Conservation (phyloP, 1,140 invertebrate genomes). For the Melanaphis sacchari region DNA sequence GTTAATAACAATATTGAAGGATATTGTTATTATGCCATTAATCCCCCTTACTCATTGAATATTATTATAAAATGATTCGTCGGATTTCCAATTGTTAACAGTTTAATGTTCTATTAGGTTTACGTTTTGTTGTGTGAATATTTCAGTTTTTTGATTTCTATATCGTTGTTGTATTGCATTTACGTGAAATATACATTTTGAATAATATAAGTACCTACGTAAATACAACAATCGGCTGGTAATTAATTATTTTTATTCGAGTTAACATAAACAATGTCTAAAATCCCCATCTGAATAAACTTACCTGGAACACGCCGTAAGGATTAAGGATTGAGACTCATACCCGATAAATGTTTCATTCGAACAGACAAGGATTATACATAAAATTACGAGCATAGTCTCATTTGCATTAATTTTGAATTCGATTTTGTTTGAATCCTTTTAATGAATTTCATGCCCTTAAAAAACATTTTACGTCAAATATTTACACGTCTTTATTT, state of each 20-base stretch:
- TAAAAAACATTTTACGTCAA: not conserved
- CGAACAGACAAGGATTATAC: not conserved
- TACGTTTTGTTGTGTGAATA: not conserved
- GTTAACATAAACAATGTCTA: constrained; percentile 15
- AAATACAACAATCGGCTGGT: not conserved
- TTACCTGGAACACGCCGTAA: not conserved
- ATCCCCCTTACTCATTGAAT: not conserved
- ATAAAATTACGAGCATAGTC: not conserved
- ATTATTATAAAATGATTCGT: not conserved
- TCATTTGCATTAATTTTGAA: constrained; percentile 28
- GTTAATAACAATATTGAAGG: not conserved
- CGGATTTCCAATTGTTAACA: not conserved
- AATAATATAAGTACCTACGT: not conserved
- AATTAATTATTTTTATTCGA: constrained; percentile 12
- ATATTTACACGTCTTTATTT: constrained; percentile 7
- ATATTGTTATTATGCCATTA: not conserved
- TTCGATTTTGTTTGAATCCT: constrained; percentile 2
- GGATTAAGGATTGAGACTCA: constrained; percentile 38
- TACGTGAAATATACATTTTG: not conserved
- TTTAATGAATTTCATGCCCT: not conserved
- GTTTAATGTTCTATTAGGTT: not conserved
- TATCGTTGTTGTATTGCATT: not conserved
- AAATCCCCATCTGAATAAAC: constrained; percentile 6
- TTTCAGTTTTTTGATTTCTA: not conserved
- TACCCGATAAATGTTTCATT: constrained; percentile 24